Base-by-base conservation (phyloP, 2,113 vertebrate species). In the Halcyon senegalensis region DNA sequence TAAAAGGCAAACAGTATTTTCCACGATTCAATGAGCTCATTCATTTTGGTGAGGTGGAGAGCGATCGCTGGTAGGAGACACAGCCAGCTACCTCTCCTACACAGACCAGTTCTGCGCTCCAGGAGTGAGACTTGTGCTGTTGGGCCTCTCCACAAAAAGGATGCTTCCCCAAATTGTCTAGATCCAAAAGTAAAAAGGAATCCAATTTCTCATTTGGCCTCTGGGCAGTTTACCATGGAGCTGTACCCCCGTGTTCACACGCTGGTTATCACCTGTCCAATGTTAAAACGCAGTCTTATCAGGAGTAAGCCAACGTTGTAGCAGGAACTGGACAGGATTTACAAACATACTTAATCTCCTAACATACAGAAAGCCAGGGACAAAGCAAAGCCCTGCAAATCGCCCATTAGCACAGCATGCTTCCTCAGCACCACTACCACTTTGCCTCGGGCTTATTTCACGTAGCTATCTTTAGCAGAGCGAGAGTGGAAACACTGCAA, bases 111-210 rank as follows among this genome's bases (percentile, higher is more conserved):
- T 41, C 56, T 30, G 15, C 25, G 16, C 31, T 41, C 41, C 1
- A 19, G 55, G 25, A 59, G 24, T 0, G 0, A 89, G 23, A 21
- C 3, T 43, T 8, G 10, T 20, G 10, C 51, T 78, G 11, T 43
- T 75, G 43, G 66, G 17, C 3, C 1, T 15, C 39, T 35, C 44
- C 25, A 53, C 13, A 44, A 8, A 21, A 48, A 35, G 12, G 18
- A 69, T 14, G 11, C 10, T 79, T 79, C 44, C 33, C 27, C 24
- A 50, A 13, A n/a, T 10, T 35, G 19, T 60, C 46, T 75, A 67
- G 19, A 56, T 56, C 9, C 13, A 64, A 15, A 2, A 48, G 59
- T 30, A 55, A 56, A 85, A 83, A 27, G 27, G 11, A 59, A 64
- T 62, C 41, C 39, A 74, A 63, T 62, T 85, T 66, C 39, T 74